Evolutionary conservation across 2,888 invertebrate genomes (phyloP).

Genomic region (Slavum lentiscoides): DNA sequence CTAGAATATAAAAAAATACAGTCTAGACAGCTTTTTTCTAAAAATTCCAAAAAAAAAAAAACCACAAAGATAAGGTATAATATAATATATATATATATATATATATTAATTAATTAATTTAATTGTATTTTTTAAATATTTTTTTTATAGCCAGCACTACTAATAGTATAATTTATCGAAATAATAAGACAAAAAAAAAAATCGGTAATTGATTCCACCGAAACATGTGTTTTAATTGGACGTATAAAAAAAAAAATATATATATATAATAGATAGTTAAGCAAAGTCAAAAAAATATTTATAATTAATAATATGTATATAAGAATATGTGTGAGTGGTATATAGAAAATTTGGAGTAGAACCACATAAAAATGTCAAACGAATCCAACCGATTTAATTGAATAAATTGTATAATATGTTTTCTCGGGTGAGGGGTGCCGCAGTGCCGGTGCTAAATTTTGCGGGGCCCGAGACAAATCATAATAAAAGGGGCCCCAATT

Average conservation of each 20-base stretch:
- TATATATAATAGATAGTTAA: background rate
- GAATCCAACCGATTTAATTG: constrained; percentile 6
- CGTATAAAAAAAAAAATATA: background rate
- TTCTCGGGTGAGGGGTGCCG: background rate
- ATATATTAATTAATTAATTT: background rate
- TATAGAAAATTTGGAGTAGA: background rate
- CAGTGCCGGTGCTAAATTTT: no score
- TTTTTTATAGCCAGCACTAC: background rate
- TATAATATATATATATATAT: background rate
- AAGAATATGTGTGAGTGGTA: no score
- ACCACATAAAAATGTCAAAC: constrained; percentile 29
- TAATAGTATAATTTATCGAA: background rate
- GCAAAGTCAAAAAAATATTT: background rate
- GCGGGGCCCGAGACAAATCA: no score
- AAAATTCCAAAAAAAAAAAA: background rate
- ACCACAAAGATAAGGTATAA: background rate
- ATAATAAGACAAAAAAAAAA: background rate
- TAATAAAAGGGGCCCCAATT: no score
- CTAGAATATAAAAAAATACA: background rate
- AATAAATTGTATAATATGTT: background rate
- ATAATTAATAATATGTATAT: background rate
- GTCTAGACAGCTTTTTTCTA: background rate
- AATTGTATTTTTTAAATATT: background rate
- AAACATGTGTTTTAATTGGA: constrained; percentile 2
- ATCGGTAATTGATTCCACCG: no score